Conservation (phyloP, 2,888 invertebrate genomes). For the Ptilodon capucinus region DNA sequence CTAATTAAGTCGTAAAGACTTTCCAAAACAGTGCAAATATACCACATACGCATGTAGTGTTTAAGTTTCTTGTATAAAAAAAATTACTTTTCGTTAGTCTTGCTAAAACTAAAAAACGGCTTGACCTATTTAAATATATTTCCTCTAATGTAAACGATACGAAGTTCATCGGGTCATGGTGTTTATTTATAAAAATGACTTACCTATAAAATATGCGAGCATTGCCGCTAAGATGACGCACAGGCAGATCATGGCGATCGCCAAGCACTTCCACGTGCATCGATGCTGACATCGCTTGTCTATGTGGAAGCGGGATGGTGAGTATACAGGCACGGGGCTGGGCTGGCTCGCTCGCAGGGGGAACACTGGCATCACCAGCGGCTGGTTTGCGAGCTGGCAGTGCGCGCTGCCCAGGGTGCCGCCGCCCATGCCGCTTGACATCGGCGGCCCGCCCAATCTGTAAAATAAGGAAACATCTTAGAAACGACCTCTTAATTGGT, state of each 20-base stretch:
- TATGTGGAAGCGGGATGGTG: slow-evolving; percentile 96
- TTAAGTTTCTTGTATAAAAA: no score
- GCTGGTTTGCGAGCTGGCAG: slow-evolving; percentile 87
- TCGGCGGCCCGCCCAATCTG: slow-evolving; percentile 81
- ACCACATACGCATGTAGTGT: no score
- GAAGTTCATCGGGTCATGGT: no score
- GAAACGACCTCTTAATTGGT: neutral
- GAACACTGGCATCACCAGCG: slow-evolving; percentile 94
- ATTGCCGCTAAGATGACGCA: slow-evolving; percentile 95
- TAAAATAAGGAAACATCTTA: slow-evolving; percentile 11
- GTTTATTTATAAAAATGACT: no score
- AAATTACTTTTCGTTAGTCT: no score
- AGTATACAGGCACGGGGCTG: slow-evolving; percentile 89
- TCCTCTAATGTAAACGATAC: no score
- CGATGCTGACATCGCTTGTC: slow-evolving; percentile 96
- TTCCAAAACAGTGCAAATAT: no score
- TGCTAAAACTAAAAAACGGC: neutral
- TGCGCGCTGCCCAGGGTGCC: slow-evolving; percentile 85
- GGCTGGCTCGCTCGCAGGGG: slow-evolving; percentile 92
- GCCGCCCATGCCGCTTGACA: slow-evolving; percentile 83
- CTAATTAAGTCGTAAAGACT: no score
- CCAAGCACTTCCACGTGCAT: slow-evolving; percentile 98
- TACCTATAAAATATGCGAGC: slow-evolving; percentile 97
- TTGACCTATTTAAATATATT: no score
- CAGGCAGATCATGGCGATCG: slow-evolving; percentile 95